Conservation (phyloP, 2,888 invertebrate genomes). For the Watsonalla binaria region DNA sequence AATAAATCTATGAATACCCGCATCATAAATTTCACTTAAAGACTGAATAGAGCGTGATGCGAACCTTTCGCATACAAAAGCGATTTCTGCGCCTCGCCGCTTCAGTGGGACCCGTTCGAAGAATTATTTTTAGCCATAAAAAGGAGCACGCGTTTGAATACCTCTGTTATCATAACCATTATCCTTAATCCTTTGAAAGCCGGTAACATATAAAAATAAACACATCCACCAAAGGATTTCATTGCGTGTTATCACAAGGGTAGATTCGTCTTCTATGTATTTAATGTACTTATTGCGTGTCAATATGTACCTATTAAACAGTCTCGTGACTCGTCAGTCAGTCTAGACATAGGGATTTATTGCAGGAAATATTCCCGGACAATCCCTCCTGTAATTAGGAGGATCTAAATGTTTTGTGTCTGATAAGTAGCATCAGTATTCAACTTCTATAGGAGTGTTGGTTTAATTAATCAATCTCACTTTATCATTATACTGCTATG, state of each 20-base stretch:
- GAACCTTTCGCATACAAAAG: slow-evolving; percentile 46
- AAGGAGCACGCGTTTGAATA: slow-evolving; percentile 42
- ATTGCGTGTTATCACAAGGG: slow-evolving; percentile 24
- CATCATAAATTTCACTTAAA: slow-evolving; percentile 54
- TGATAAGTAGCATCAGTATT: too few species aligned
- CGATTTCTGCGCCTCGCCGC: slow-evolving; percentile 46
- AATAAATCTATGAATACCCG: slow-evolving; percentile 39
- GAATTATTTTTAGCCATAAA: slow-evolving; percentile 50
- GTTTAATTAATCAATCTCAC: background rate
- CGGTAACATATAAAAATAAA: slow-evolving; percentile 30
- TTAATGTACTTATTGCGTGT: too few species aligned
- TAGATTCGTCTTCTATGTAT: too few species aligned
- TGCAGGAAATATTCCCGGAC: too few species aligned
- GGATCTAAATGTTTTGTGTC: too few species aligned
- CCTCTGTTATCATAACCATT: slow-evolving; percentile 38
- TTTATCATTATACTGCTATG: background rate
- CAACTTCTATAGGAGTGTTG: too few species aligned
- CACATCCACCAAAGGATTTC: slow-evolving; percentile 27
- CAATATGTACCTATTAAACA: too few species aligned
- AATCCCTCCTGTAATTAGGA: too few species aligned
- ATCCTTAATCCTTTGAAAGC: slow-evolving; percentile 18
- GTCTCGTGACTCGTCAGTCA: too few species aligned
- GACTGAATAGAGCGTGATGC: slow-evolving; percentile 48
- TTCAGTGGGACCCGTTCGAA: slow-evolving; percentile 44
- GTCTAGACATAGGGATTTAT: too few species aligned